A percentile compares a stretch with the other conserved stretches of the same genome.
Conservation (phyloP, 2,888 invertebrate genomes). For the Hybos culiciformis region DNA sequence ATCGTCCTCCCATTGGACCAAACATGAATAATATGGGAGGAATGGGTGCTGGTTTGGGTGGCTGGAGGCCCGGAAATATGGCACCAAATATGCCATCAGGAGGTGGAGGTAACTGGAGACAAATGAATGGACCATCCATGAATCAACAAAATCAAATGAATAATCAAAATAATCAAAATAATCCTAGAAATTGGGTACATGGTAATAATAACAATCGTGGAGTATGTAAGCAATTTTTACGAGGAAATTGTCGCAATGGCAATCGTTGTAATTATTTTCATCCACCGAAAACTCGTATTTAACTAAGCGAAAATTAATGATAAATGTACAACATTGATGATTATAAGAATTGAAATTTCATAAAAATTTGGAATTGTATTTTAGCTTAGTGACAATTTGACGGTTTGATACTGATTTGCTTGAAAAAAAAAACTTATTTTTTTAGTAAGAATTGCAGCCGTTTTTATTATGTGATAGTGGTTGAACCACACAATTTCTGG, state of each 20-base stretch:
- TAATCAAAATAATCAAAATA: too few species aligned
- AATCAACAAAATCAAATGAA: too few species aligned
- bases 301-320: not conserved
- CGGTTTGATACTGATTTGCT: too few species aligned
- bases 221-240: slow-evolving; percentile 65
- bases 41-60: slow-evolving; percentile 2
- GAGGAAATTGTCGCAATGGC: slow-evolving; percentile 69
- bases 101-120: slow-evolving; percentile 28
- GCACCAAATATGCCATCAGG: slow-evolving; percentile 17
- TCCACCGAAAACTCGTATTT: slow-evolving; percentile 34
- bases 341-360: too few species aligned
- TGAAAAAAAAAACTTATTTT: too few species aligned
- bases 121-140: too few species aligned
- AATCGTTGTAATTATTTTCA: slow-evolving; percentile 74
- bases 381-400: too few species aligned
- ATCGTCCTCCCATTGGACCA: slow-evolving; percentile 6
- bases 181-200: slow-evolving; percentile 23
- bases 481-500: too few species aligned
- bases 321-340: too few species aligned
- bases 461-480: too few species aligned
- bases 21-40: slow-evolving; percentile 11
- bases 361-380: too few species aligned
- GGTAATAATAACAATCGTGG: slow-evolving; percentile 41
- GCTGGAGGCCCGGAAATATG: slow-evolving; percentile 31
- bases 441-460: too few species aligned